Conservation (phyloP, 37 sponge, comb jelly and placozoan genomes). For the Chondrilla cf. caribensis region DNA sequence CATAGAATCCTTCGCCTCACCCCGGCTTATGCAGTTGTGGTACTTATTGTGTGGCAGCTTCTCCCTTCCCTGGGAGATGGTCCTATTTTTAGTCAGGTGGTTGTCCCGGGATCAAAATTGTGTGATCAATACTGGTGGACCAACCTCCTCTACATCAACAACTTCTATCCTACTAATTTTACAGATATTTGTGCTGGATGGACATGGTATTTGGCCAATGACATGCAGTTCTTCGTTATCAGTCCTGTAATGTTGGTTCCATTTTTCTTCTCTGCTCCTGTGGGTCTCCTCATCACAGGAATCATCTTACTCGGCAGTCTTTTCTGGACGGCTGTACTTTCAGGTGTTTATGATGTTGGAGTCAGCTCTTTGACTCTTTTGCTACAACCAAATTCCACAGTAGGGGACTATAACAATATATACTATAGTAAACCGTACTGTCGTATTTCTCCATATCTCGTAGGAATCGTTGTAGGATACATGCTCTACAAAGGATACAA, state of each 20-base stretch:
- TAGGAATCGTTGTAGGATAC: constrained; percentile 77
- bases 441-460: constrained; percentile 69
- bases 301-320: constrained; percentile 24
- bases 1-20: constrained; percentile 80
- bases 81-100: constrained; percentile 23
- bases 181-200: constrained; percentile 68
- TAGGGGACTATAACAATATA: constrained; percentile 1
- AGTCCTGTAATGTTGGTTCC: constrained; percentile 74
- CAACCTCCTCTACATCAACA: constrained; percentile 88
- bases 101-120: background rate
- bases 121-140: constrained; percentile 91
- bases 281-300: constrained; percentile 31
- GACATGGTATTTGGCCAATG: constrained; percentile 90
- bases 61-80: constrained; percentile 38
- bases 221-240: constrained; percentile 88
- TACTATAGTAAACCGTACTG: constrained; percentile 72
- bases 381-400: background rate
- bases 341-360: constrained; percentile 44
- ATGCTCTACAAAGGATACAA: constrained; percentile 42
- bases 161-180: constrained; percentile 67
- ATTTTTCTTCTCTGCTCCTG: constrained; percentile 40
- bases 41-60: constrained; percentile 63
- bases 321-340: constrained; percentile 35
- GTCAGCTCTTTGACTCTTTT: constrained; percentile 23
- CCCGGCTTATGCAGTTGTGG: constrained; percentile 61